Conservation (phyloP, 2,888 invertebrate genomes). For the Melieria picta region DNA sequence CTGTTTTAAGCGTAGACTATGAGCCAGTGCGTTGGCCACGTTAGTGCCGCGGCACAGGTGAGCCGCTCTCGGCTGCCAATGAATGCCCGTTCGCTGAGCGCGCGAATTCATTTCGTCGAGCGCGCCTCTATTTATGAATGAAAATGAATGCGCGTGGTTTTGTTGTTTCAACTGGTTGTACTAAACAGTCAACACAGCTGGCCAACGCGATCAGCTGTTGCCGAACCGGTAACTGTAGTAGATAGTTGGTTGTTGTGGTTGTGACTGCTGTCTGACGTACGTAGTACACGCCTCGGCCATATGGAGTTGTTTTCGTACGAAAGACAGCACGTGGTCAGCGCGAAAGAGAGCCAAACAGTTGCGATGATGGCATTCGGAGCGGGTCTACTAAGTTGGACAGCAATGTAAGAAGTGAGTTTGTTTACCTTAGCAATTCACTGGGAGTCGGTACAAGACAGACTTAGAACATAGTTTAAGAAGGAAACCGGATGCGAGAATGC, state of each 20-base stretch:
- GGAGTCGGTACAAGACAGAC: too few relatives aligned
- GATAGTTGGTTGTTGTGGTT: not conserved
- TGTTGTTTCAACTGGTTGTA: slow-evolving; percentile 15
- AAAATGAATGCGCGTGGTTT: slow-evolving; percentile 21
- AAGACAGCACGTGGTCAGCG: not conserved
- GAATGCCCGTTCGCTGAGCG: slow-evolving; percentile 20
- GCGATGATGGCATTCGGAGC: too few relatives aligned
- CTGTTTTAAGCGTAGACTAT: slow-evolving; percentile 30
- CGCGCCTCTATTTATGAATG: slow-evolving; percentile 32
- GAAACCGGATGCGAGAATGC: too few relatives aligned
- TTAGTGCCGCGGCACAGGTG: not conserved
- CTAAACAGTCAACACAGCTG: slow-evolving; percentile 22
- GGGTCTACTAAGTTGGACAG: too few relatives aligned
- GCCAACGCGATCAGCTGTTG: slow-evolving; percentile 32
- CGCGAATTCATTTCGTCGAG: not conserved
- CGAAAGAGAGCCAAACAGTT: not conserved
- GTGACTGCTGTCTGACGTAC: not conserved
- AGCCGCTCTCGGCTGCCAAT: not conserved
- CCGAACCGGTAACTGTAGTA: slow-evolving; percentile 36
- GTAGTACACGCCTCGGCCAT: too few relatives aligned
- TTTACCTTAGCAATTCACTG: too few relatives aligned
- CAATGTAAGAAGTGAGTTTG: too few relatives aligned
- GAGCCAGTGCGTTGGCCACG: not conserved
- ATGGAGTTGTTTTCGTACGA: slow-evolving; percentile 10
- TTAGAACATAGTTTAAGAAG: too few relatives aligned